These are phyloP conservation scores for Okamejei kenojei DNA, from an alignment of 2,797 vertebrate genomes.

Conservation along the genomic window DNA sequence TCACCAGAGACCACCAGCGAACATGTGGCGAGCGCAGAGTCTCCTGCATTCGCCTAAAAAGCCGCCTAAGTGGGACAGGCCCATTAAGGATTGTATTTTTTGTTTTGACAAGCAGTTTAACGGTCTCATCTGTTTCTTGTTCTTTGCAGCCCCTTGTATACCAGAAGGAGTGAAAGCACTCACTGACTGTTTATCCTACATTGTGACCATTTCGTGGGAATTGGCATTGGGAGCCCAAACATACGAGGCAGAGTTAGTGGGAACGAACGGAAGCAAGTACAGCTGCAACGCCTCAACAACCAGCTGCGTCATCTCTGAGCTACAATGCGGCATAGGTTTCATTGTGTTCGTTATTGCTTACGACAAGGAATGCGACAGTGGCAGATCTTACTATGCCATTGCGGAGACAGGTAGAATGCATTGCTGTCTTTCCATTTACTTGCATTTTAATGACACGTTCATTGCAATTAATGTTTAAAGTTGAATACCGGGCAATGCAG, in stretches of 20 bases:
- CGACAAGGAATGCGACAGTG: slow-evolving; percentile 59
- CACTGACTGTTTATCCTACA: slow-evolving; percentile 49
- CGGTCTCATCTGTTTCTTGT: neutral
- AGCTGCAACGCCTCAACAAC: slow-evolving; percentile 56
- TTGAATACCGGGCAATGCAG: neutral
- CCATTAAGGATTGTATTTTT: neutral
- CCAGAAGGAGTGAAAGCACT: slow-evolving; percentile 54
- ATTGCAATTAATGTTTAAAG: neutral
- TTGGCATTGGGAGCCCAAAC: slow-evolving; percentile 52
- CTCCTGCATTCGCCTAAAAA: no score
- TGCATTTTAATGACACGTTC: neutral
- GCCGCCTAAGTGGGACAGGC: no score
- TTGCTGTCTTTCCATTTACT: neutral
- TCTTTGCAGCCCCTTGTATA: slow-evolving; percentile 61
- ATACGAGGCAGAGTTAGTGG: slow-evolving; percentile 57
- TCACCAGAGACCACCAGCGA: no score
- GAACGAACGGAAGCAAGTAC: slow-evolving; percentile 53
- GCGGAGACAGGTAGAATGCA: slow-evolving; percentile 57
- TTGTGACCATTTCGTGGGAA: slow-evolving; percentile 61
- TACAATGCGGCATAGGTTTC: slow-evolving; percentile 62
- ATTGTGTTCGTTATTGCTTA: slow-evolving; percentile 56
- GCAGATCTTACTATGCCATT: slow-evolving; percentile 46
- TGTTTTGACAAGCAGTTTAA: neutral
- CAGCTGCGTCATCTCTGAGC: slow-evolving; percentile 56
- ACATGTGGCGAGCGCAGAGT: no score